These are phyloP conservation scores for Meteorus cinctellus DNA, from an alignment of 2,888 invertebrate genomes.

Conservation along the genomic window DNA sequence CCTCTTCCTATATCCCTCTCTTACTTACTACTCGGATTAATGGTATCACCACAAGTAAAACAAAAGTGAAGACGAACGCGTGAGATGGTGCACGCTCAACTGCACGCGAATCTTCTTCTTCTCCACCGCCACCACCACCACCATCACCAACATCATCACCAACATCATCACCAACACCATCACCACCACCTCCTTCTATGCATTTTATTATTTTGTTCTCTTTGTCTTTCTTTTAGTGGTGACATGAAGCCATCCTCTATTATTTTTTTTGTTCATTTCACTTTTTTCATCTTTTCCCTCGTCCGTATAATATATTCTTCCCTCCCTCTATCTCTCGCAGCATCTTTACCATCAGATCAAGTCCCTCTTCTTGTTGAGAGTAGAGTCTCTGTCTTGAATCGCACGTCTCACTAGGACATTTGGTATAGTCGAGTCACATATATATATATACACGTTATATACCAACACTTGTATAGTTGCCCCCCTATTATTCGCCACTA, in stretches of 20 bases:
- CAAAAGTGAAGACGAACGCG: neutral
- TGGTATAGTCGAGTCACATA: slow-evolving; percentile 9
- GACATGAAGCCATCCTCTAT: neutral
- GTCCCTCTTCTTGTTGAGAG: slow-evolving; percentile 4
- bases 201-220: slow-evolving; percentile 22
- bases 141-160: neutral
- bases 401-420: slow-evolving; percentile 3
- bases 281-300: slow-evolving; percentile 13
- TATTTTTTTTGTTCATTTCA: slow-evolving; percentile 12
- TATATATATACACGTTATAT: slow-evolving; percentile 5
- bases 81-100: slow-evolving; percentile 2
- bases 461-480: slow-evolving; percentile 19
- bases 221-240: slow-evolving; percentile 15
- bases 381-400: slow-evolving; percentile 8
- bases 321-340: slow-evolving; percentile 35
- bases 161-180: neutral
- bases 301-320: slow-evolving; percentile 12
- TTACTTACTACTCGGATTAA: neutral
- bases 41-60: neutral
- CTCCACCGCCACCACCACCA: slow-evolving; percentile 21
- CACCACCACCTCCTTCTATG: neutral
- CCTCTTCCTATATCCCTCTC: slow-evolving; percentile 19
- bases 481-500: slow-evolving; percentile 27
- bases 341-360: slow-evolving; percentile 34
- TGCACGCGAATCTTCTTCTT: slow-evolving; percentile 10